These are phyloP conservation scores for Murina feae DNA, from an alignment of 2,113 vertebrate genomes.

Conservation along the genomic window DNA sequence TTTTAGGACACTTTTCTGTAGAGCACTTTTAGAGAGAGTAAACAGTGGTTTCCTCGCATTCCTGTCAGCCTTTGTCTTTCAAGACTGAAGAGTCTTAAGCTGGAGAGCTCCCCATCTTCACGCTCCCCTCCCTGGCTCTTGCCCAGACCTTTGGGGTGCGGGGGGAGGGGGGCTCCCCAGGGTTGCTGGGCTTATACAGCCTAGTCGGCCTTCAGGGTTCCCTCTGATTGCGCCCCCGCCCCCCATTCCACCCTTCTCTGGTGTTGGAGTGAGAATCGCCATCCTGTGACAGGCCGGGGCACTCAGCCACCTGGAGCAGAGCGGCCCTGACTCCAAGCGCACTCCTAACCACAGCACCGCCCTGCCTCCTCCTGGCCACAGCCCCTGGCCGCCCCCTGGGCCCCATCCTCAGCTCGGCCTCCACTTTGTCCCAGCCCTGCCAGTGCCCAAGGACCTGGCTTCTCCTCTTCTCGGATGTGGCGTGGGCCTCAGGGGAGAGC, in stretches of 20 bases:
- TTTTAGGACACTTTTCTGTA: background rate
- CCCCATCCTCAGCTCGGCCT: background rate
- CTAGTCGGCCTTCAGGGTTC: background rate
- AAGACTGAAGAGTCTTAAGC: constrained; percentile 25
- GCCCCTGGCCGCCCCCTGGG: background rate
- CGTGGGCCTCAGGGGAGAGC: constrained; percentile 48
- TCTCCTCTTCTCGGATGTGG: constrained; percentile 60
- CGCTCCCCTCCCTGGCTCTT: background rate
- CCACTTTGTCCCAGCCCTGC: background rate
- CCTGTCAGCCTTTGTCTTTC: constrained; percentile 27
- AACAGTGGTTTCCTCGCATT: constrained; percentile 58
- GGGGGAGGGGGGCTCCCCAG: background rate
- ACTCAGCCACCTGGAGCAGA: background rate
- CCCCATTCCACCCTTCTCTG: background rate
- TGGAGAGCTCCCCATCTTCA: background rate
- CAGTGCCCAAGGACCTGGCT: background rate
- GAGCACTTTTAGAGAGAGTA: constrained; percentile 15
- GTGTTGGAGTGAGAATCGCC: background rate
- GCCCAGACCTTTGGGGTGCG: background rate
- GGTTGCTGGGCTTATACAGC: background rate
- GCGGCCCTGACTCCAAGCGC: background rate
- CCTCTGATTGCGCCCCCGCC: background rate
- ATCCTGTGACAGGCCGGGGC: background rate
- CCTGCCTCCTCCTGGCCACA: background rate
- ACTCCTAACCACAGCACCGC: rapidly evolving